Conservation (phyloP, 2,113 vertebrate species). For the Carettochelys insculpta region DNA sequence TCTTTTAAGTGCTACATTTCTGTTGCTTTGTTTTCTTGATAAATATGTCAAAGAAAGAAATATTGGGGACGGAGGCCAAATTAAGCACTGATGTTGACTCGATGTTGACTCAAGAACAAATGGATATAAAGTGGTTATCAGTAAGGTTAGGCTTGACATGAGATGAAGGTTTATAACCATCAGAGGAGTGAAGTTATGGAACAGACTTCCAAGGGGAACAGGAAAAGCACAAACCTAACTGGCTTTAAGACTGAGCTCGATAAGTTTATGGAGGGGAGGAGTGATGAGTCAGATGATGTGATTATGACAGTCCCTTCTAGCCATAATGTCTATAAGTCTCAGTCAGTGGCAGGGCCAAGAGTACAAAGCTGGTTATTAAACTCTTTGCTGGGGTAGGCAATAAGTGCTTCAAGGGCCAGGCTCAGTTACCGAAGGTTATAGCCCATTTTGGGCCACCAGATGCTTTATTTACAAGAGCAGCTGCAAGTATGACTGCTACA, state of each 20-base stretch:
- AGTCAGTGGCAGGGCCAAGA: neutral
- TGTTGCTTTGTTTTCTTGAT: too few relatives aligned
- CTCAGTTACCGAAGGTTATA: too few relatives aligned
- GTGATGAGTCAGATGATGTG: neutral
- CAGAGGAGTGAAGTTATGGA: neutral
- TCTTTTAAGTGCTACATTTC: too few relatives aligned
- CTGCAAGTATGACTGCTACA: too few relatives aligned
- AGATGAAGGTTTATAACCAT: neutral
- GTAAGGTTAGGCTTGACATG: neutral
- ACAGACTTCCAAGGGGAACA: neutral
- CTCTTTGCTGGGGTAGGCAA: too few relatives aligned
- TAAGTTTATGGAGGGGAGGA: neutral
- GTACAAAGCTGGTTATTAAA: neutral
- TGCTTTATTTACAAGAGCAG: too few relatives aligned
- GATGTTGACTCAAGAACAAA: neutral
- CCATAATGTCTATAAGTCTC: neutral
- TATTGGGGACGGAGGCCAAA: neutral
- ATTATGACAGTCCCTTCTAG: neutral
- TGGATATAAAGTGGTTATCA: neutral
- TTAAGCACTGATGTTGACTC: neutral
- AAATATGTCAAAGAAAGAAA: neutral
- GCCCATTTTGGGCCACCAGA: too few relatives aligned
- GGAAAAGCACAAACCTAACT: neutral
- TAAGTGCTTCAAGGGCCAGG: too few relatives aligned
- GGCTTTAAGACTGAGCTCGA: neutral